These are phyloP conservation scores for Microctonus brassicae DNA, from an alignment of 2,888 invertebrate genomes.

Conservation along the genomic window DNA sequence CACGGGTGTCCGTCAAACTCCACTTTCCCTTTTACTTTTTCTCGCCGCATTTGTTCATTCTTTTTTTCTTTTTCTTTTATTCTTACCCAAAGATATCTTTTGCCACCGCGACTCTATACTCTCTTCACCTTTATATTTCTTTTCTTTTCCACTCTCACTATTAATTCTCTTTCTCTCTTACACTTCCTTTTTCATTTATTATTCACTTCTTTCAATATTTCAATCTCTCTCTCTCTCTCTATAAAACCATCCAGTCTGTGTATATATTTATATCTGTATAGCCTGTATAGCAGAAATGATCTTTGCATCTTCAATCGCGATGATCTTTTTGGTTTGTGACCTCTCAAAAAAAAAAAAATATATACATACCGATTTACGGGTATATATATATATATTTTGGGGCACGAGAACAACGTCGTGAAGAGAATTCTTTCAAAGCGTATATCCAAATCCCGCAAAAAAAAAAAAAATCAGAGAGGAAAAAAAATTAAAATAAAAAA, in stretches of 20 bases:
- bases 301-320: conserved; percentile 13
- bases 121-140: conserved; percentile 34
- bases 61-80: conserved; percentile 9
- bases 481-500: background rate
- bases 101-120: background rate
- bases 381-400: conserved; percentile 20
- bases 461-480: background rate
- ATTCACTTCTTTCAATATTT: background rate
- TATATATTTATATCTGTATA: too few relatives aligned
- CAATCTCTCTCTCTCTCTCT: background rate
- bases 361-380: conserved; percentile 43
- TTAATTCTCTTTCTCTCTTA: conserved; percentile 47
- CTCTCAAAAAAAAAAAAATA: conserved; percentile 14
- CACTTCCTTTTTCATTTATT: conserved; percentile 14
- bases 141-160: too few relatives aligned
- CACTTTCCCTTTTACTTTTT: conserved; percentile 46
- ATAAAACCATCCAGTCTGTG: too few relatives aligned
- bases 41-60: conserved; percentile 38
- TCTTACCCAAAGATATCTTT: conserved; percentile 37
- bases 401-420: conserved; percentile 18
- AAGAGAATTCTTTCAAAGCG: conserved; percentile 30
- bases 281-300: conserved; percentile 25
- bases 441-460: conserved; percentile 47
- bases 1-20: conserved; percentile 62
- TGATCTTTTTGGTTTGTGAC: conserved; percentile 33